These are phyloP conservation scores for Neoseiulus cucumeris DNA, from an alignment of 1,140 invertebrate genomes.

Conservation along the genomic window DNA sequence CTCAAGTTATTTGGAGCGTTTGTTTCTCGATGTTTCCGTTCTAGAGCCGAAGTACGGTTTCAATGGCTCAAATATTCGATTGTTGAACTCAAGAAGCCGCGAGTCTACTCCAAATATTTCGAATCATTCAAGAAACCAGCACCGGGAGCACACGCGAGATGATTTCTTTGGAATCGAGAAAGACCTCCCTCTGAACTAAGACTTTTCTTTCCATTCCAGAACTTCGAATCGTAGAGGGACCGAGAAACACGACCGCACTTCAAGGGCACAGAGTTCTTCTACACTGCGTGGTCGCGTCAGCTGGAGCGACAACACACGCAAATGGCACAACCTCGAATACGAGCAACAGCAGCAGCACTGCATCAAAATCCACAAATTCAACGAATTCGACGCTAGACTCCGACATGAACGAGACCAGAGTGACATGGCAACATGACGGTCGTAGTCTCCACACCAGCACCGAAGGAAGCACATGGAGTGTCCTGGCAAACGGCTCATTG, in stretches of 20 bases:
- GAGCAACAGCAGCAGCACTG: neutral
- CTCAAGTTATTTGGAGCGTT: too few relatives aligned
- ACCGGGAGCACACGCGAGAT: too few relatives aligned
- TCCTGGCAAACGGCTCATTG: neutral
- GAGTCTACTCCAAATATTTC: too few relatives aligned
- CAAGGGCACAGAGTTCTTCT: neutral
- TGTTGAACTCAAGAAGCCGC: too few relatives aligned
- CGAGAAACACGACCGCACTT: neutral
- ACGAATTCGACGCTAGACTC: neutral
- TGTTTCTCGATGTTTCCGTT: too few relatives aligned
- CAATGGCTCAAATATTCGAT: too few relatives aligned
- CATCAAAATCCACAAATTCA: neutral
- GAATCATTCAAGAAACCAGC: too few relatives aligned
- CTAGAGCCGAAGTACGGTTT: too few relatives aligned
- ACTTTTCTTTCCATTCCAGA: neutral
- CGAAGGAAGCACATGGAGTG: neutral
- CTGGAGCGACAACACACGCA: neutral
- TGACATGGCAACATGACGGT: conserved; percentile 4
- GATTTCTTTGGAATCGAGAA: too few relatives aligned
- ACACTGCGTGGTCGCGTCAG: neutral
- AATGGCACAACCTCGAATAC: neutral
- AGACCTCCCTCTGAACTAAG: neutral
- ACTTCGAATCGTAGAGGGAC: neutral
- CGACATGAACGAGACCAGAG: neutral
- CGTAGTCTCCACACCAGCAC: neutral